phyloP scores from a whole-genome alignment of 2,888 invertebrate species.

The Synanthedon andrenaeformis region DNA sequence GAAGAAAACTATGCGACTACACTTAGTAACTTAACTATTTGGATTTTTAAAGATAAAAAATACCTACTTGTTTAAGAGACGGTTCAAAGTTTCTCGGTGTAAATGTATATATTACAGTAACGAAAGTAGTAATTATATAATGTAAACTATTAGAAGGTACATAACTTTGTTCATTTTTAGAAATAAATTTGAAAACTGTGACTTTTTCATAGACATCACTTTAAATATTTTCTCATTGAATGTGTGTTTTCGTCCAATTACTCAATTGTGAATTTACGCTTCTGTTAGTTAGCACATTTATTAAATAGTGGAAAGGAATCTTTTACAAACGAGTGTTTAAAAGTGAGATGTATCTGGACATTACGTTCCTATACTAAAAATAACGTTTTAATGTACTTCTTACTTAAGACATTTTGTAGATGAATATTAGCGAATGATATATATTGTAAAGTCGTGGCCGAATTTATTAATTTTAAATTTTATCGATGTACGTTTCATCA shows the following conservation, averaged over 20 bases:
- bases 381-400: neutral
- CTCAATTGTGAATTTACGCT: slow-evolving; percentile 19
- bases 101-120: slow-evolving; percentile 4
- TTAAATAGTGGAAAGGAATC: neutral
- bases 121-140: too few species aligned
- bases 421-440: slow-evolving; percentile 6
- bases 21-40: neutral
- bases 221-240: slow-evolving; percentile 18
- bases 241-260: neutral
- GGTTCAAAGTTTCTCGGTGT: slow-evolving; percentile 38
- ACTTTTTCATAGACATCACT: slow-evolving; percentile 20
- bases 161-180: neutral
- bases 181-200: slow-evolving; percentile 7
- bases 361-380: neutral
- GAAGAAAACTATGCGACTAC: slow-evolving; percentile 8
- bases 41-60: neutral
- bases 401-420: slow-evolving; percentile 7
- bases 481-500: slow-evolving; percentile 9
- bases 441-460: slow-evolving; percentile 15
- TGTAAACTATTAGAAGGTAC: slow-evolving; percentile 4
- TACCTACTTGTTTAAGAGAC: slow-evolving; percentile 14
- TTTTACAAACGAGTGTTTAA: neutral
- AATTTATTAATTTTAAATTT: slow-evolving; percentile 36
- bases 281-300: slow-evolving; percentile 13
- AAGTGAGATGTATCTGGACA: neutral